These are phyloP conservation scores for Piaya cayana DNA, from an alignment of 2,113 vertebrate genomes.

Conservation along the genomic window DNA sequence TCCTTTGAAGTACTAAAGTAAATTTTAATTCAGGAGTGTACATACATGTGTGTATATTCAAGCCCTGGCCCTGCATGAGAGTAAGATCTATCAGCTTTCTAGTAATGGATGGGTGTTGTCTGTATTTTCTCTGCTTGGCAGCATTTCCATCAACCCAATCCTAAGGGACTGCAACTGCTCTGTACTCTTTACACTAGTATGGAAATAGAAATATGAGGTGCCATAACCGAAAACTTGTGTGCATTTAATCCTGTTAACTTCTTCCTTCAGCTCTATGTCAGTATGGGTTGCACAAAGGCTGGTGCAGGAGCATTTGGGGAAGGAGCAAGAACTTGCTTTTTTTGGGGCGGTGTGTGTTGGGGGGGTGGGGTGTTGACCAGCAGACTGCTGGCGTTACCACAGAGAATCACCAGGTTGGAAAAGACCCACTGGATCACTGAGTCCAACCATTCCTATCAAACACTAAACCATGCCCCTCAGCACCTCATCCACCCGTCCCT, in stretches of 20 bases:
- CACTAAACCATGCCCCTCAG: too few relatives aligned
- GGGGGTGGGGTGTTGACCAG: background rate
- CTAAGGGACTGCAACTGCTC: background rate
- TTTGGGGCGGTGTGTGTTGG: too few relatives aligned
- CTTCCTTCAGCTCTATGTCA: background rate
- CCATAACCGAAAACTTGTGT: background rate
- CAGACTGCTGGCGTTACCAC: background rate
- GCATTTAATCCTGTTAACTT: background rate
- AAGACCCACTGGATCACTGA: too few relatives aligned
- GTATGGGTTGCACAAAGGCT: background rate
- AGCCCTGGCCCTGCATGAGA: background rate
- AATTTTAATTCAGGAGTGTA: background rate
- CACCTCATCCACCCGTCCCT: too few relatives aligned
- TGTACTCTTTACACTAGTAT: rapidly evolving
- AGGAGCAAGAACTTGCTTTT: background rate
- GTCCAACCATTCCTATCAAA: too few relatives aligned
- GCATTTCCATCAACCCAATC: background rate
- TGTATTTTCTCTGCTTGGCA: background rate
- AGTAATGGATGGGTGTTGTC: rapidly evolving
- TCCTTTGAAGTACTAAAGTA: background rate
- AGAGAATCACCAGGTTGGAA: too few relatives aligned
- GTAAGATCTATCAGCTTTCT: background rate
- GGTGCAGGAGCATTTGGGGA: background rate
- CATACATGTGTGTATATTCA: rapidly evolving
- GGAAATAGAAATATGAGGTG: background rate